Percentiles rank a stretch among this genome's conserved stretches.
Evolutionary conservation across 2,888 invertebrate genomes (phyloP).

Genomic region (Herminia tarsipennalis): DNA sequence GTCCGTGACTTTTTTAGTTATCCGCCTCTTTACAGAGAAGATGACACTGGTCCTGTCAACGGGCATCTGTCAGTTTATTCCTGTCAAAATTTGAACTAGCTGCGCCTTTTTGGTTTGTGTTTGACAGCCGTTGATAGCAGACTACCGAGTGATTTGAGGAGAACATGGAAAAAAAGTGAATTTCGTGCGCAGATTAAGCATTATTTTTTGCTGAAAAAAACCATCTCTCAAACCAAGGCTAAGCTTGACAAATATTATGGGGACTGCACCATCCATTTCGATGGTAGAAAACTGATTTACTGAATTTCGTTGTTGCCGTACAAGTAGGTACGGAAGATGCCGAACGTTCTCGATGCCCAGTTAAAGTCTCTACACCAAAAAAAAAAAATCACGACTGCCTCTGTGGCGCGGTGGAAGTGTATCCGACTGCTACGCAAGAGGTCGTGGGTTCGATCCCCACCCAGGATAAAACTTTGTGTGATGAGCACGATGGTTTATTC

Average conservation of each 20-base stretch:
- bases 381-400: conserved; percentile 39
- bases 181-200: conserved; percentile 33
- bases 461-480: too few species aligned
- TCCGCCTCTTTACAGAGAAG: conserved; percentile 10
- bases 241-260: conserved; percentile 32
- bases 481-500: too few species aligned
- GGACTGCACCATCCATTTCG: conserved; percentile 30
- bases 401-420: too few species aligned
- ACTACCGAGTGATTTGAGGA: conserved; percentile 2
- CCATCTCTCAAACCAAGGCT: too few species aligned
- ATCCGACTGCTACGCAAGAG: too few species aligned
- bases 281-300: conserved; percentile 33
- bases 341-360: conserved; percentile 20
- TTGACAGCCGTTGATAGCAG: conserved; percentile 23
- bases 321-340: conserved; percentile 14
- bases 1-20: conserved; percentile 4
- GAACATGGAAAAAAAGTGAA: conserved; percentile 30
- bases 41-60: conserved; percentile 18
- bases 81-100: conserved; percentile 15
- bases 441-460: too few species aligned
- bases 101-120: conserved; percentile 24
- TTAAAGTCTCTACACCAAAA: conserved; percentile 28
- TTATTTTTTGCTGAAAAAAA: conserved; percentile 33
- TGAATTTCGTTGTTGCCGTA: conserved; percentile 31
- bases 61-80: conserved; percentile 18